Evolutionary conservation across 2,888 invertebrate species (phyloP), one percentile per base, ranked within the genome.

Genomic region (Lordiphosa andalusiaca): DNA sequence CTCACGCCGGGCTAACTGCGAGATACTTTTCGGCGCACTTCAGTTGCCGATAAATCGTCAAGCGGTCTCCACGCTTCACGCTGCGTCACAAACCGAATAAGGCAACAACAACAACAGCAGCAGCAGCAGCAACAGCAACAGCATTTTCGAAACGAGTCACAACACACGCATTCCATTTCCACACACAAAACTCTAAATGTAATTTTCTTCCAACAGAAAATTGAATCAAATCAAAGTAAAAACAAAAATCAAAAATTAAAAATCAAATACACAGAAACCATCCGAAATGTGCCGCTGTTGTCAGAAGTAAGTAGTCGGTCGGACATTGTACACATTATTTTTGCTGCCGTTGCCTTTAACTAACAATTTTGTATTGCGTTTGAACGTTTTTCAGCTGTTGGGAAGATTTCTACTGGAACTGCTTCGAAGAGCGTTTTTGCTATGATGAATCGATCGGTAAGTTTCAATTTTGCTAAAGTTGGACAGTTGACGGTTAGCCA

Each of bases 321-420:
- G 30, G 30, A 30, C 30, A 30, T 30, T 30, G 30, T 30, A 30
- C 30, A 30, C 30, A 30, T 10, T 30, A 41, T 46, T 48, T 56
- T 55, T 56, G 16, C 53, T 10, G 21, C 44, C 35, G 19, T 38
- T 54, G 16, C 51, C 57, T 21, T 64, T 55, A 53, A 9, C 56
- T 12, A 13, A 36, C 38, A 16, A 52, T 65, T 47, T 52, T 46
- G 21, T 51, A 35, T 52, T 38, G 47, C 61, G 55, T 57, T 59
- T 65, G 42, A 38, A 68, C 56, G 38, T 42, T 67, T 54, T 54
- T 37, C 38, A 94, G 94, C 84, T 94, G 93, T 85, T 90, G 92
- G 89, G 94, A 94, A 90, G 91, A 93, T 69, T 91, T 93, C 88
- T 94, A 93, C 89, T 94, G 94, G 94, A 92, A 92, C 83, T 92